These are phyloP conservation scores for Pyrgilauda ruficollis DNA, from an alignment of 2,113 vertebrate genomes.

Conservation along the genomic window DNA sequence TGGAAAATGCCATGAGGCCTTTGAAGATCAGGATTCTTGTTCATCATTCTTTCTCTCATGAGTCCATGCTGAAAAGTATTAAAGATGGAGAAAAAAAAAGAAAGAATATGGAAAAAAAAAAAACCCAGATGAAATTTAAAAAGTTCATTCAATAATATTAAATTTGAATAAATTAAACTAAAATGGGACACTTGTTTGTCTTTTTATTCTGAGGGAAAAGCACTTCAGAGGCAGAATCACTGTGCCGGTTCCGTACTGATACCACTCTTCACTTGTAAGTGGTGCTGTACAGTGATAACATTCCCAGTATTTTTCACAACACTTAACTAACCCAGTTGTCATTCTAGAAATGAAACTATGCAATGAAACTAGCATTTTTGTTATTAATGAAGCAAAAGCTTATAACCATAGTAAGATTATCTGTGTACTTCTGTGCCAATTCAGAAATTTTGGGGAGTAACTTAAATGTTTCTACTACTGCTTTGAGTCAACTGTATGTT, in stretches of 20 bases:
- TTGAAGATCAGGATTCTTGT: neutral
- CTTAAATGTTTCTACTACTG: neutral
- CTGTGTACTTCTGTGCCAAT: neutral
- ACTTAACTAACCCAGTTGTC: neutral
- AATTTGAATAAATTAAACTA: neutral
- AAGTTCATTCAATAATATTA: neutral
- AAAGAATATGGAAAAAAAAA: neutral
- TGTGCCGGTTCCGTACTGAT: neutral
- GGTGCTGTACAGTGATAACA: neutral
- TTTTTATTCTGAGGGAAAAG: neutral
- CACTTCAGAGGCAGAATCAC: neutral
- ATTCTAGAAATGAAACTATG: neutral
- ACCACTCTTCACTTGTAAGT: neutral
- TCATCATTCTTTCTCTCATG: neutral
- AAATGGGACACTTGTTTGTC: neutral
- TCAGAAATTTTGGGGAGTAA: neutral
- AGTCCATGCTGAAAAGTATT: neutral
- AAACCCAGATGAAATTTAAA: neutral
- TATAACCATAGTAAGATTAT: neutral
- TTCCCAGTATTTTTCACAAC: neutral
- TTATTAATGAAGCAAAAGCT: neutral
- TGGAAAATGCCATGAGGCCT: accelerated
- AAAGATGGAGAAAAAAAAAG: accelerated
- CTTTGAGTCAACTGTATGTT: neutral
- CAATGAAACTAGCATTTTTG: neutral